Evolutionary conservation across 2,888 invertebrate genomes (phyloP).

Genomic region (Dusona sp.): DNA sequence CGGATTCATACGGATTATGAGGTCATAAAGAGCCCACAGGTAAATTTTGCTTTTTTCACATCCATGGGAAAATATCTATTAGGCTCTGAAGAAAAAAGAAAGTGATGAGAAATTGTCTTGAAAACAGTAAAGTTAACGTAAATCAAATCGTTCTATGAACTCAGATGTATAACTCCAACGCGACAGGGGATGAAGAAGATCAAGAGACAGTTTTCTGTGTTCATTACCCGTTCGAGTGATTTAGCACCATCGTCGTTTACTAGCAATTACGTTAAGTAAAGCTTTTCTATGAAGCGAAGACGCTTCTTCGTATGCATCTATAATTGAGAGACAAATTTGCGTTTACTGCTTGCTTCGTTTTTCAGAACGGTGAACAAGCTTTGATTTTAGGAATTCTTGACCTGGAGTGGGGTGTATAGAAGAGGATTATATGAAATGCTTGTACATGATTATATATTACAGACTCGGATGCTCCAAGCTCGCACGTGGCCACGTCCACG

Average conservation of each 20-base stretch:
- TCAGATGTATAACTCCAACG: too few species aligned
- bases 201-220: too few species aligned
- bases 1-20: too few species aligned
- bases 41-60: too few species aligned
- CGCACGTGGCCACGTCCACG: slow-evolving; percentile 51
- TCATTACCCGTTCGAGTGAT: too few species aligned
- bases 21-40: too few species aligned
- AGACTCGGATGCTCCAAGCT: slow-evolving; percentile 23
- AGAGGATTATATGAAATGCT: slow-evolving; percentile 53
- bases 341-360: slow-evolving; percentile 5
- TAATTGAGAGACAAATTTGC: slow-evolving; percentile 48
- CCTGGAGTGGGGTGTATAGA: slow-evolving; percentile 2
- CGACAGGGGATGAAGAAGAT: too few species aligned
- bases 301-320: slow-evolving; percentile 25
- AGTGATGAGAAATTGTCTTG: too few species aligned
- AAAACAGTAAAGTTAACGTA: too few species aligned
- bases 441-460: neutral
- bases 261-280: slow-evolving; percentile 17
- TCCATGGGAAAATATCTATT: too few species aligned
- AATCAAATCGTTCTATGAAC: too few species aligned
- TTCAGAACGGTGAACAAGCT: slow-evolving; percentile 39
- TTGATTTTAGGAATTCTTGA: slow-evolving; percentile 58
- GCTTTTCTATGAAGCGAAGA: slow-evolving; percentile 25
- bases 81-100: too few species aligned
- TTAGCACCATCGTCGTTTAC: neutral